Conservation (phyloP, 2,797 vertebrate species). For the Propithecus deckenii region DNA sequence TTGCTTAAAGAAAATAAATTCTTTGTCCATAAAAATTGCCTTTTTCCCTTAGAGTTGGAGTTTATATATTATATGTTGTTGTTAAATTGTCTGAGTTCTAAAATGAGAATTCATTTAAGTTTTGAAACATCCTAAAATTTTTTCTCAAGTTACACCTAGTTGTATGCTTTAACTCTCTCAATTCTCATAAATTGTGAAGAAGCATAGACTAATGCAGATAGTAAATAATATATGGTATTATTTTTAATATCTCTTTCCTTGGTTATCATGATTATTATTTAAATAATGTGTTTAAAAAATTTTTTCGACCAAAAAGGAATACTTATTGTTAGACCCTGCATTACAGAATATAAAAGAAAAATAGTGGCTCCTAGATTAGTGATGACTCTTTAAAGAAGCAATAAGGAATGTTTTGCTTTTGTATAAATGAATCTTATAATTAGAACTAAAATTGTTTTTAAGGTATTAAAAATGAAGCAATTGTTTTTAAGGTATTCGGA, state of each 20-base stretch:
- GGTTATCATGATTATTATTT: neutral
- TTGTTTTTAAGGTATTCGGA: conserved; percentile 7
- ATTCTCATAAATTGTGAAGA: conserved; percentile 30
- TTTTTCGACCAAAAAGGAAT: neutral
- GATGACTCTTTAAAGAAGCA: neutral
- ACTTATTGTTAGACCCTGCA: neutral
- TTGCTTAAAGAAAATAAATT: conserved; percentile 43
- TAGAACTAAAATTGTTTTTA: neutral
- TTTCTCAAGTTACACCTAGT: neutral
- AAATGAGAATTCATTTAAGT: conserved; percentile 2
- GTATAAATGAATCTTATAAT: neutral
- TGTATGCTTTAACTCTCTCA: neutral
- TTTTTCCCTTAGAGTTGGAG: neutral
- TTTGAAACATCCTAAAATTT: conserved; percentile 46
- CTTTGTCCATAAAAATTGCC: conserved; percentile 18
- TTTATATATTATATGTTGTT: neutral
- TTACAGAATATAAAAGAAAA: neutral
- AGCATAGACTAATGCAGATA: conserved; percentile 1
- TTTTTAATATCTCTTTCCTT: conserved; percentile 15
- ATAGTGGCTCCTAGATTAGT: neutral
- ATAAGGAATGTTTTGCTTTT: conserved; percentile 16
- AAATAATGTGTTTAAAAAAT: neutral
- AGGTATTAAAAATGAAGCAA: neutral
- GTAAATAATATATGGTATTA: neutral
- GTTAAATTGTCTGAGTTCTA: conserved; percentile 16